Base-by-base conservation (phyloP, 2,797 vertebrate genomes). In the Xiphorhynchus erythropygius region DNA sequence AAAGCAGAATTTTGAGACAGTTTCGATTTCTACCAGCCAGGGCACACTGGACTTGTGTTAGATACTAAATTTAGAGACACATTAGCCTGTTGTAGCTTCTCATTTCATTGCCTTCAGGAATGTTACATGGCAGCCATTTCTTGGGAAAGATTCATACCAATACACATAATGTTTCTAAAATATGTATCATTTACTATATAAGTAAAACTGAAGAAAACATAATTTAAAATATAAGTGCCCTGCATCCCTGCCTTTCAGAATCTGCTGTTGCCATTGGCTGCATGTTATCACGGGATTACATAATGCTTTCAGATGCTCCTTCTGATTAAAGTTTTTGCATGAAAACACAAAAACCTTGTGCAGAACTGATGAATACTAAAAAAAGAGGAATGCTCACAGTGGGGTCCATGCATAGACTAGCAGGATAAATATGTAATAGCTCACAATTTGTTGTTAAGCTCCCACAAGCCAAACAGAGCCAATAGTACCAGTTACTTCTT, bases 121-220 rank as follows among this genome's bases (percentile, higher is more conserved):
- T 52, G 21, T 75, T 71, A 24, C 19, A 4, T 68, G 74, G 22
- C 53, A 53, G 33, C 60, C 93, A 7, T 10, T 93, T 86, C 10
- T 56, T 71, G 30, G 13, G 49, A 27, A 78, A 60, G 18, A 49
- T 30, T 75, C 35, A 56, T 24, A 21, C 27, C 52, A 41, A 69
- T 30, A 27, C 42, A 39, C 12, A 9, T n/a, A 15, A 7, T 21
- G 9, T 87, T 95, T 89, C 41, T 75, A 69, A 65, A 79, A 22
- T 7, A 33, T 8, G 2, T 1, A n/a, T 53, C 0, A 41, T 65
- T 67, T 57, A n/a, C 28, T 73, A 1, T 41, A 5, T 32, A 90
- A 64, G 13, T 71, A 60, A 75, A 55, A 42, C 32, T 67, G 70
- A 50, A 65, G 33, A 44, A 78, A 84, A 23, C 15, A n/a, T 62